Evolutionary conservation across 2,888 invertebrate species (phyloP), one percentile per base, ranked within the genome.

Genomic region (Oxyscelio sp.): DNA sequence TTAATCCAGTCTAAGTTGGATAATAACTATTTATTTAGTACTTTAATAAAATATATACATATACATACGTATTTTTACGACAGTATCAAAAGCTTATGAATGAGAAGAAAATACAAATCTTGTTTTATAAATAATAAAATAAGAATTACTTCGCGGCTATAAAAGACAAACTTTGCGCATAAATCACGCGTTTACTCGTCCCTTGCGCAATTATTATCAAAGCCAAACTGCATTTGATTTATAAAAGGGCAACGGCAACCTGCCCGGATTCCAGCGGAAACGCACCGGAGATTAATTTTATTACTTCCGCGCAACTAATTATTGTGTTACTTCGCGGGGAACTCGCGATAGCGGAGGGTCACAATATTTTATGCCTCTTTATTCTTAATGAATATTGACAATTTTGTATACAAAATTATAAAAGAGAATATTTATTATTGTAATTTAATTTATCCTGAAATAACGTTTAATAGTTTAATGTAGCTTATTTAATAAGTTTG

Each of bases 211-310:
- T 89, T 88, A 93, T 93, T 93, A 94, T 92, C 91, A 94, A 92
- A 92, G 92, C 92, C 92, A 93, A 93, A 93, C 92, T 91, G 92
- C 90, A 88, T 93, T 93, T 94, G 93, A 94, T 94, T 94, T 93
- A 93, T 93, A 92, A 92, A 91, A 91, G 92, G 91, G 90, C 89
- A 90, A 88, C 89, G 80, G 85, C 75, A 85, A 87, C 79, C 87
- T 87, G 85, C 54, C 85, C 84, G 81, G 66, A 68, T 81, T 61
- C 85, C 80, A 78, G 70, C 77, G 81, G 86, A 81, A 83, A 83
- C 77, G 31, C 78, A 65, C 84, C 89, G 86, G 90, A 93, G 92
- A 93, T 93, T 93, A 93, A 93, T 93, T 93, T 93, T 93, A 93
- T 93, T 93, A 93, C 93, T 93, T 93, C 93, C 93, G 92, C 91